Base-by-base conservation (phyloP, 2,113 vertebrate species). In the Gallinago media region DNA sequence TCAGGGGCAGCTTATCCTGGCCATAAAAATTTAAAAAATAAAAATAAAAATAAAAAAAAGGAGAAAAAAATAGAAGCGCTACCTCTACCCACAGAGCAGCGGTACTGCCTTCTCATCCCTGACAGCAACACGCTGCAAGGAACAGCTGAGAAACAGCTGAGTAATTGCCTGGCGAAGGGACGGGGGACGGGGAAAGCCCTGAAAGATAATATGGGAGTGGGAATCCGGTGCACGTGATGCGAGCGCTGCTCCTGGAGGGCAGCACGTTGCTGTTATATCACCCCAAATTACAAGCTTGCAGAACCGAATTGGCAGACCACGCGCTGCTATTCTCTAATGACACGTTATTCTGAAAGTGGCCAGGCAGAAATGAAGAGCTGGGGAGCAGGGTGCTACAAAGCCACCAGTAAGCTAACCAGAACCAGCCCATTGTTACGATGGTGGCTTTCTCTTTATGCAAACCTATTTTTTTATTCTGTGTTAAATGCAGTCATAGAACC, bases 141-240 rank as follows among this genome's bases (percentile, higher is more conserved):
- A 92, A 92, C 96, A 97, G 97, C 96, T 97, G 96, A 92, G 93
- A 95, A 93, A 90, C 95, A 95, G 96, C 96, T 97, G 97, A 94
- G 71, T 92, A 95, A 96, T 75, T 23, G 81, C 75, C 15, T 5
- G 79, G 76, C 66, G 40, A 62, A 31, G 85, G 61, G 72, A 23
- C 0, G 25, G 49, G 66, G 77, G 65, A 36, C 1, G 5, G 29
- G 89, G 89, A 70, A 96, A 96, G 65, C 94, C 94, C 95, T 81
- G 92, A 40, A 62, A 86, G 89, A 52, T 32, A 76, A 92, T 66
- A 42, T 4, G 2, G 71, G 75, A 68, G 62, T 1, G 67, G 93
- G 94, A 92, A 90, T 58, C 56, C 0, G 0, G 47, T 9, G 1
- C 4, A 1, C 0, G 63, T 12, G 85, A 54, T 54, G 61, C 1